Base-by-base conservation (phyloP, 2,113 vertebrate species). In the Elachura formosa region DNA sequence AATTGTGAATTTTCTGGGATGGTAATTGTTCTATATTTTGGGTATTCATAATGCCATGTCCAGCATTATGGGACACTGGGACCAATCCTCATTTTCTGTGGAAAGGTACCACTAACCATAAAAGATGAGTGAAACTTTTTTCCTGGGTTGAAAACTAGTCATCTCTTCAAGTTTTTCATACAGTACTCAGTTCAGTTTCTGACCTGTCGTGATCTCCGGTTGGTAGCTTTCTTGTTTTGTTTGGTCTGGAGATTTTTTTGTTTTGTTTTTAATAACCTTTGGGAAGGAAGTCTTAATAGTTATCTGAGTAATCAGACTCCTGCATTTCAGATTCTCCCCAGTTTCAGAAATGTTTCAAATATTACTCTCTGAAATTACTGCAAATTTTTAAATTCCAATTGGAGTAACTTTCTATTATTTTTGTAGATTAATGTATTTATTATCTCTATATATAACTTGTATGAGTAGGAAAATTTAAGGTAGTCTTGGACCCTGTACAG, bases 51-150 rank as follows among this genome's bases (percentile, higher is more conserved):
- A n/a, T 41, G 14, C 21, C 63, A 21, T 24, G 6, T 21, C 33
- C 45, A 73, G 28, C 11, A 40, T 31, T 40, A 20, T 43, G 15
- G 22, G 8, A 17, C 18, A 38, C 8, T 29, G 46, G n/a, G 43
- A 48, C 3, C 36, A 40, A 26, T 64, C 19, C 48, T 71, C 24
- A 72, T 5, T n/a, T 84, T 71, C 49, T 61, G 17, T 75, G 19
- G 6, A 0, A 1, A 6, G 8, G 10, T 71, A 41, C 14, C 4
- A 34, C 11, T 67, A 59, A 46, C 28, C 20, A 1, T 31, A 59
- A 16, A 2, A 59, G 10, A 36, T 29, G 6, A 51, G 3, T 34
- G 75, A 8, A 56, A 5, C 38, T 33, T 86, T 59, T 56, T 36
- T 43, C 19, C 58, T 17, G 12, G 18, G 1, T 68, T 78, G 31